phyloP scores from a whole-genome alignment of 2,888 invertebrate species.

The Chorisops tibialis region DNA sequence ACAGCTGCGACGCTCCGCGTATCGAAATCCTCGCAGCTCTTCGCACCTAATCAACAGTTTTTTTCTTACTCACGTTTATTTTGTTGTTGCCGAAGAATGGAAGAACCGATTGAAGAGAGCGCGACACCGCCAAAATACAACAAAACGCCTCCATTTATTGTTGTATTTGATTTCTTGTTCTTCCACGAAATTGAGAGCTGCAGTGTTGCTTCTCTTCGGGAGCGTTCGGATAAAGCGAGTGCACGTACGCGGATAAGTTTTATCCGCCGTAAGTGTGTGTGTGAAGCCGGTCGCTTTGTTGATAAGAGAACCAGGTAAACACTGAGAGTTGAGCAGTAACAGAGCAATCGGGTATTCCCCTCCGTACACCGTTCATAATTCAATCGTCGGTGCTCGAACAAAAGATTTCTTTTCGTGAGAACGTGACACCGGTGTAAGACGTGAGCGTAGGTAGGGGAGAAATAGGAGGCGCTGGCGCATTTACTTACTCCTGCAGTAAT shows the following conservation, averaged over 20 bases:
- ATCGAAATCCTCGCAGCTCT: not conserved
- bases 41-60: constrained; percentile 18
- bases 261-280: not conserved
- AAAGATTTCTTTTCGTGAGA: too few relatives aligned
- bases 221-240: not conserved
- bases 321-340: not conserved
- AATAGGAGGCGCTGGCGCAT: too few relatives aligned
- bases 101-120: too few relatives aligned
- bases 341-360: not conserved
- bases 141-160: too few relatives aligned
- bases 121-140: too few relatives aligned
- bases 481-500: too few relatives aligned
- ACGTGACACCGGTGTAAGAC: too few relatives aligned
- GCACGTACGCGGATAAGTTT: constrained; percentile 7
- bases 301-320: constrained; percentile 1
- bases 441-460: too few relatives aligned
- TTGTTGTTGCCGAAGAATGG: not conserved
- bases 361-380: too few relatives aligned
- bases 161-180: too few relatives aligned
- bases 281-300: not conserved
- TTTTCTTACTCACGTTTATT: not conserved
- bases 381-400: too few relatives aligned
- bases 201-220: not conserved
- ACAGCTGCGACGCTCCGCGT: not conserved
- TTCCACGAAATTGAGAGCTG: too few relatives aligned